Percentiles rank a stretch among this genome's conserved stretches.
These are phyloP conservation scores for Acropora tenuis DNA, from an alignment of 64 coral and sea anemone genomes.

Conservation along the genomic window DNA sequence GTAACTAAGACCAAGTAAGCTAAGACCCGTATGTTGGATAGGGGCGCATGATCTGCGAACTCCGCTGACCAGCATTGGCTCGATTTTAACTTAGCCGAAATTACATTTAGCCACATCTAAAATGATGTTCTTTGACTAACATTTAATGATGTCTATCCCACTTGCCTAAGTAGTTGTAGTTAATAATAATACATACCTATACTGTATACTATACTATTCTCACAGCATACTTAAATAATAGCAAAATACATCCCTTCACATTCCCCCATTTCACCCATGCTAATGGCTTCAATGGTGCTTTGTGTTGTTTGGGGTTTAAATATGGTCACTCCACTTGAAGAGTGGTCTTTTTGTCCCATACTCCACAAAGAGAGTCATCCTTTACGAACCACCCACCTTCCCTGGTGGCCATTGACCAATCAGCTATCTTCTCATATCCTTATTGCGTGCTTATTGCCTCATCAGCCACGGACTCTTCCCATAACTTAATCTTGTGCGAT, in stretches of 20 bases:
- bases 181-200: too few relatives aligned
- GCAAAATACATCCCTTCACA: background rate
- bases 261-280: background rate
- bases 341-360: background rate
- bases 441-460: background rate
- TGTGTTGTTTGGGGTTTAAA: background rate
- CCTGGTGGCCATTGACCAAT: conserved; percentile 5
- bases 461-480: background rate
- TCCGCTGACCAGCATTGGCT: too few relatives aligned
- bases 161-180: too few relatives aligned
- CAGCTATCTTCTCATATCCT: background rate
- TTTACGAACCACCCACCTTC: background rate
- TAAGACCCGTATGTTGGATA: too few relatives aligned
- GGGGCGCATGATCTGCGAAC: too few relatives aligned
- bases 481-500: conserved; percentile 41
- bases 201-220: background rate
- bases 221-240: background rate
- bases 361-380: background rate
- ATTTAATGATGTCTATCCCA: too few relatives aligned
- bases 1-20: too few relatives aligned
- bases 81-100: too few relatives aligned
- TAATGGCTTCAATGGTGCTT: background rate
- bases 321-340: background rate
- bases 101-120: too few relatives aligned
- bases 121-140: too few relatives aligned